Conservation (phyloP, 2,888 invertebrate species). For the Nyleta sp. region DNA sequence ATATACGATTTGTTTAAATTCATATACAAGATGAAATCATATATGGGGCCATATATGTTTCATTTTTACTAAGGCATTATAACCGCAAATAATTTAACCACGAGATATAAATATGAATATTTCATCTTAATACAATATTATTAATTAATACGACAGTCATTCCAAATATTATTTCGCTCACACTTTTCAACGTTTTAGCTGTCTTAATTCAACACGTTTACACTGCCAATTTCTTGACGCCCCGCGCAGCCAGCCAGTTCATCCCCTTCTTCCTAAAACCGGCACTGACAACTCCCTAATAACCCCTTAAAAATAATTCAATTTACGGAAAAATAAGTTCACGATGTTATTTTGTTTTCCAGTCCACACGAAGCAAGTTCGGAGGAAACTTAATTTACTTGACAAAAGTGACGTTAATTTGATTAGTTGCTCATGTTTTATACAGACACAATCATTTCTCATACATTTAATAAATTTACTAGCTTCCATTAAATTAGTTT, state of each 20-base stretch:
- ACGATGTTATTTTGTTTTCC: not conserved
- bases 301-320: conserved; percentile 6
- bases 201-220: conserved; percentile 8
- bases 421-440: not conserved
- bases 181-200: not conserved
- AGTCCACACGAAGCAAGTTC: not conserved
- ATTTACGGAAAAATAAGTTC: not conserved
- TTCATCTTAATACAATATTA: too few relatives aligned
- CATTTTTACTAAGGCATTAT: too few relatives aligned
- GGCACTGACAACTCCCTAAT: not conserved
- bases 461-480: too few relatives aligned
- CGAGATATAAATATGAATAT: too few relatives aligned
- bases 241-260: not conserved
- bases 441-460: too few relatives aligned
- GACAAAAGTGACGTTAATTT: not conserved
- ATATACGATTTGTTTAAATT: too few relatives aligned
- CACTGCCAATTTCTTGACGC: conserved; percentile 7
- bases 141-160: not conserved
- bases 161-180: not conserved
- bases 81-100: too few relatives aligned
- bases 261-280: not conserved
- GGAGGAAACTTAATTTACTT: not conserved
- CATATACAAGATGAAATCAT: too few relatives aligned
- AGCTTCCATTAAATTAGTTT: too few relatives aligned
- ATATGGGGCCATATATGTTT: too few relatives aligned